Conservation (phyloP, 2,888 invertebrate species). For the Eucriotettix oculatus region DNA sequence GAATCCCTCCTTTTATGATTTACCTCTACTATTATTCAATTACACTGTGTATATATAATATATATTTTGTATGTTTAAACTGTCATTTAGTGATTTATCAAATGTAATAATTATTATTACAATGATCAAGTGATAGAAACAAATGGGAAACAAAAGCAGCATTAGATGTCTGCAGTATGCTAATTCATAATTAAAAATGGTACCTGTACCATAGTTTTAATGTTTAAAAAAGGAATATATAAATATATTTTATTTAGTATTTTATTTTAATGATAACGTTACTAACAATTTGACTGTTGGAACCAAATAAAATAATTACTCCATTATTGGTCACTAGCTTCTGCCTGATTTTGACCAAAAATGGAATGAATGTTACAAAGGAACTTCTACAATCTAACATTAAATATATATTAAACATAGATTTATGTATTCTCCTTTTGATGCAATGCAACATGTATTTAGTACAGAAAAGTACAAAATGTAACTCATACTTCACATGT, state of each 20-base stretch:
- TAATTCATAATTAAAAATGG: background rate
- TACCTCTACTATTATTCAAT: too few relatives aligned
- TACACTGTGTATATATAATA: too few relatives aligned
- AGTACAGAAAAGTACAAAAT: conserved; percentile 2
- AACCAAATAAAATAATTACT: background rate
- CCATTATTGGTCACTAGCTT: background rate
- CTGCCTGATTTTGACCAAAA: too few relatives aligned
- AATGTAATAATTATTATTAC: too few relatives aligned
- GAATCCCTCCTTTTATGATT: too few relatives aligned
- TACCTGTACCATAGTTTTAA: conserved; percentile 5
- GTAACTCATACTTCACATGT: too few relatives aligned
- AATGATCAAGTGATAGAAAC: too few relatives aligned
- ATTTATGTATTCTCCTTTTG: background rate
- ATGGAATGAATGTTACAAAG: background rate
- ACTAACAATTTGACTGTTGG: conserved; percentile 4
- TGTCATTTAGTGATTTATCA: too few relatives aligned
- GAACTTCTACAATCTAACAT: too few relatives aligned
- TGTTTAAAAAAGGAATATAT: conserved; percentile 2
- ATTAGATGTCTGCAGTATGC: conserved; percentile 1
- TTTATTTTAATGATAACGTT: conserved; percentile 2
- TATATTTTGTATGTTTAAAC: too few relatives aligned
- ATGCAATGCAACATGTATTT: background rate
- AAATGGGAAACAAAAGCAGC: background rate
- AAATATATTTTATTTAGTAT: conserved; percentile 9
- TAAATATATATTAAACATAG: background rate